phyloP scores from a whole-genome alignment of 1,140 invertebrate species.

The Linepithema humile region DNA sequence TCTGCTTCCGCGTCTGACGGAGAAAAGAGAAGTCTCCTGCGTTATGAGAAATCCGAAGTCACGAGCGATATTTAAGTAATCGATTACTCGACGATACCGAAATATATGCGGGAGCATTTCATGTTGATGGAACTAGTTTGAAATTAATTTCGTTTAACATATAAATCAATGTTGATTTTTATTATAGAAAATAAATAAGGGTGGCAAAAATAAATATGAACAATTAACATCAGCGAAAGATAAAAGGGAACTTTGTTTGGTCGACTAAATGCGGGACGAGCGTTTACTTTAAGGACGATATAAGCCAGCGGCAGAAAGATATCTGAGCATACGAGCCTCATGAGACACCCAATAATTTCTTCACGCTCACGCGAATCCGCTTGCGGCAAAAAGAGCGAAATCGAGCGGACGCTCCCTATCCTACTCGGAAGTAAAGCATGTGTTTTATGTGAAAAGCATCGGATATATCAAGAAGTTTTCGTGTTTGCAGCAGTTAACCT shows the following conservation, averaged over 20 bases:
- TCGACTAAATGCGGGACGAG: slow-evolving; percentile 12
- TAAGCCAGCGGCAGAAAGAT: slow-evolving; percentile 19
- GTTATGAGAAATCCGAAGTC: slow-evolving; percentile 4
- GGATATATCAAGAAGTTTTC: slow-evolving; percentile 53
- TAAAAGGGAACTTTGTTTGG: neutral
- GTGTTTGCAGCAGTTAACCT: slow-evolving; percentile 36
- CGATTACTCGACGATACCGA: neutral
- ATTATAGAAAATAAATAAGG: neutral
- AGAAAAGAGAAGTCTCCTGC: slow-evolving; percentile 10
- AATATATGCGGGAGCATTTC: neutral
- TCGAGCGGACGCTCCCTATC: slow-evolving; percentile 22
- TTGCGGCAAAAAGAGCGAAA: slow-evolving; percentile 40
- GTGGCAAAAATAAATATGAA: no score
- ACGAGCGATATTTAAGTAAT: neutral
- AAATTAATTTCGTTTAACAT: neutral
- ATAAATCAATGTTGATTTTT: neutral
- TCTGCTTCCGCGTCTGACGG: slow-evolving; percentile 46
- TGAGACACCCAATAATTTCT: slow-evolving; percentile 50
- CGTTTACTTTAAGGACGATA: slow-evolving; percentile 28
- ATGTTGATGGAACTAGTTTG: neutral
- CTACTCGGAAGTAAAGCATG: slow-evolving; percentile 29
- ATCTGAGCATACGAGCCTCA: slow-evolving; percentile 27
- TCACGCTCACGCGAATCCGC: slow-evolving; percentile 34
- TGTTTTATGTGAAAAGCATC: slow-evolving; percentile 42
- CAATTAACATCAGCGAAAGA: neutral